phyloP scores from a whole-genome alignment of 2,113 vertebrate species.

The Corythoichthys intestinalis region DNA sequence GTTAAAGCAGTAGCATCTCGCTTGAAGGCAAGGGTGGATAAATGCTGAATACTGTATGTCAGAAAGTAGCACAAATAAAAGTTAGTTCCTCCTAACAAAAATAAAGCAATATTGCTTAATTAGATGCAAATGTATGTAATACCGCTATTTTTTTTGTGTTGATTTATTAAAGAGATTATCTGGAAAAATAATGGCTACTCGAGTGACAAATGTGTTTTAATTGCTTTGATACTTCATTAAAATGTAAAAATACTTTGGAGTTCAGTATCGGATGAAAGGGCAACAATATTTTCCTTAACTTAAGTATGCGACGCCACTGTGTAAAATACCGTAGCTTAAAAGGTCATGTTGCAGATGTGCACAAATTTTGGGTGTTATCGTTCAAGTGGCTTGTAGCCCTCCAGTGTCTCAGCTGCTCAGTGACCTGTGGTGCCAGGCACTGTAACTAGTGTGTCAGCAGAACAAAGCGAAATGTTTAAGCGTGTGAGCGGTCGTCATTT shows the following conservation, averaged over 20 bases:
- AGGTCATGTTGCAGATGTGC: slow-evolving; percentile 42
- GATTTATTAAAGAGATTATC: background rate
- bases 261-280: background rate
- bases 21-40: background rate
- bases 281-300: background rate
- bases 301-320: background rate
- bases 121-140: background rate
- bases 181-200: background rate
- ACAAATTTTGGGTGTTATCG: slow-evolving; percentile 7
- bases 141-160: background rate
- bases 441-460: slow-evolving; percentile 62
- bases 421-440: slow-evolving; percentile 50
- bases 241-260: background rate
- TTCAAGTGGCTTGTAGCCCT: slow-evolving; percentile 30
- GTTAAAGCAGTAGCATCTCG: too few relatives aligned
- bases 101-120: background rate
- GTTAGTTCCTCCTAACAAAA: background rate
- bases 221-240: background rate
- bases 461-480: slow-evolving; percentile 73
- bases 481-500: slow-evolving; percentile 64
- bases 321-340: slow-evolving; percentile 19
- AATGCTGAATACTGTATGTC: background rate
- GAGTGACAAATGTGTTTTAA: background rate
- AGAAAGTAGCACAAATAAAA: background rate
- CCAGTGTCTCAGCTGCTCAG: slow-evolving; percentile 39